Evolutionary conservation across 30 jellyfish, hydroid and myxozoan genomes (phyloP), one percentile per base, ranked within the genome.

Genomic region (Aurelia sp.): DNA sequence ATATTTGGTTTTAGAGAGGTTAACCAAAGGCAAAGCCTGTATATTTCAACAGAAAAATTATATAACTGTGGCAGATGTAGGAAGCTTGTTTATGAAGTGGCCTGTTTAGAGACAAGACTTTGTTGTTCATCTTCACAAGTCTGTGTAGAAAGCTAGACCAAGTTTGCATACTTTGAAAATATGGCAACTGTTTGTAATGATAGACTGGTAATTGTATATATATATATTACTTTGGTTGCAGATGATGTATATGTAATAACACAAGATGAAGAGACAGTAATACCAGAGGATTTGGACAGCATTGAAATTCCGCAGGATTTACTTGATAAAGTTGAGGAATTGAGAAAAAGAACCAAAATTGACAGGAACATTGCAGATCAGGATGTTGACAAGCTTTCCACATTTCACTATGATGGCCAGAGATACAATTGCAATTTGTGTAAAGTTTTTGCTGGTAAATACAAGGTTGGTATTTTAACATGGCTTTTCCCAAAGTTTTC

Each of bases 331-430:
- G 92, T 95, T 70, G 99, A 95, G 57, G 96, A 95, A 71, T 75
- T 95, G 79, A 65, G 99, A 22, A 96, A 90, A 53, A 78, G 99
- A 51, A 85, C 89, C 18, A 95, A 95, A 31, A 83, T 95, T 66
- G 98, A 95, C 47, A 82, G 99, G 33, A 95, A 95, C 68, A 95
- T 95, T 66, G 97, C 99, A 18, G 99, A 95, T 74, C 97, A 95
- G 75, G 99, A 95, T 81, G 97, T 95, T 63, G 96, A 86, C 67
- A 95, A 95, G 69, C 87, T 95, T n/a, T 77, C 90, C 4, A 91
- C 90, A 10, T 95, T 95, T 51, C 90, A 90, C 52, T 95, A 72
- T 72, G 93, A 79, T 82, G 98, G 98, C 40, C 87, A 94, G 81
- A 89, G 72, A 13, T 89, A 82, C 91, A 74, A 60, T 17, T 94